Base-by-base conservation (phyloP, 2,888 invertebrate genomes). In the Lochmaea crataegi region DNA sequence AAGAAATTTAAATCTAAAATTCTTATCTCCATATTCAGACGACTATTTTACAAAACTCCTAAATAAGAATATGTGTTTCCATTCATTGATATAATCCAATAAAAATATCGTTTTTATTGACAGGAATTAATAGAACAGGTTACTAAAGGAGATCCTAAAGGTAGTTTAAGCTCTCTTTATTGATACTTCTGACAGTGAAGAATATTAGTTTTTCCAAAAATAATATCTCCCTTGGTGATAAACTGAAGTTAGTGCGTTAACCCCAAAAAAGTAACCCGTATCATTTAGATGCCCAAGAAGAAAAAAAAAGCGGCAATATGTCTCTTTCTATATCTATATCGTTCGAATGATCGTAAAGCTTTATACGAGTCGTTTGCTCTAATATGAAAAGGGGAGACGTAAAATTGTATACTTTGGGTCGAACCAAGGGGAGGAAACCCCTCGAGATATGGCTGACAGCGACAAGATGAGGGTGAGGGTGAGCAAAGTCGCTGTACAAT, bases 331-430 rank as follows among this genome's bases (percentile, higher is more conserved):
- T 80, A 76, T 80, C 78, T 80, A 79, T 80, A 79, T 76, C 76
- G 75, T 73, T 75, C 68, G 76, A 76, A 77, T 76, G 76, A 76
- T 80, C 81, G 78, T 80, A 78, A 80, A 80, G 77, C 75, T 79
- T 73, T 72, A 76, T 79, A 77, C 74, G 76, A 76, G 80, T 78
- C 78, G 80, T 80, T 81, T 79, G 79, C 77, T 79, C 77, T 75
- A 78, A 78, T 72, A 72, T 61, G 76, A 75, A 75, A 76, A 77
- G 61, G 74, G 76, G 74, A 77, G 76, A 68, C 72, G 63, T 61
- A 65, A 71, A 75, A 76, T 77, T 76, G 76, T 70, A 58, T 73
- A 65, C 72, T 74, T 18, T 60, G 48, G 41, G 48, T 60, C 60
- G 45, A 38, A 48, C n/a, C 56, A 61, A 63, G 53, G 58, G 72